Evolutionary conservation across 35 echinoderm and acorn worm species (phyloP).

Genomic region (Eucidaris tribuloides): DNA sequence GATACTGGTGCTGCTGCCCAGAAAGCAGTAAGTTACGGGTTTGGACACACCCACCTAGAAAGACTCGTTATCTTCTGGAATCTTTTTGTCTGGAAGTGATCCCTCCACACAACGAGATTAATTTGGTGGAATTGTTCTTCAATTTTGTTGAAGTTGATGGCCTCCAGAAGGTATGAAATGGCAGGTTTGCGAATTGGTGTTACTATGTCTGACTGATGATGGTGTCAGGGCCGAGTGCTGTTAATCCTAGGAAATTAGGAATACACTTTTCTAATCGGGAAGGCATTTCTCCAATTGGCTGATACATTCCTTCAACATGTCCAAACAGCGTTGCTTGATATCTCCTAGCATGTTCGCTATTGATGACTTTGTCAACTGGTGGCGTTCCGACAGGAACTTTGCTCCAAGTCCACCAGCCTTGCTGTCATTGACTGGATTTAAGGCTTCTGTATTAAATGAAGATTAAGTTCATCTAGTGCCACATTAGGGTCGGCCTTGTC

Average conservation of each 20-base stretch:
- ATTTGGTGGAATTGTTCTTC: constrained; percentile 19
- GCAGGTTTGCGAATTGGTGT: not conserved
- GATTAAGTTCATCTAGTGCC: not conserved
- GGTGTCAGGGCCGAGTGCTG: not conserved
- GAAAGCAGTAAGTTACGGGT: not conserved
- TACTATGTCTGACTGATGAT: constrained; percentile 4
- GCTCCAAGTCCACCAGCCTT: constrained; percentile 13
- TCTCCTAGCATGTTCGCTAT: not conserved
- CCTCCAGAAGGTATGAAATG: not conserved
- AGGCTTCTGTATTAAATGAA: constrained; percentile 8
- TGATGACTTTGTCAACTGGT: not conserved
- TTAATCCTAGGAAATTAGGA: not conserved
- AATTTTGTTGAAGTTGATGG: not conserved
- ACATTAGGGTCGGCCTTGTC: constrained; percentile 1
- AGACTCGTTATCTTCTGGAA: not conserved
- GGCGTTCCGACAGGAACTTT: not conserved
- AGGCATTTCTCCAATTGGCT: not conserved
- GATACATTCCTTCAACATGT: constrained; percentile 23
- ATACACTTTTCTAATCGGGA: not conserved
- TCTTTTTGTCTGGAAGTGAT: not conserved
- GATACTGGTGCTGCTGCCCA: too few relatives aligned
- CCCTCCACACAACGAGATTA: not conserved
- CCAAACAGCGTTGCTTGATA: not conserved
- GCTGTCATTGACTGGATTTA: constrained; percentile 3
- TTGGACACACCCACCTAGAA: constrained; percentile 13